phyloP scores from a whole-genome alignment of 2,797 vertebrate species.

The Artibeus lituratus region DNA sequence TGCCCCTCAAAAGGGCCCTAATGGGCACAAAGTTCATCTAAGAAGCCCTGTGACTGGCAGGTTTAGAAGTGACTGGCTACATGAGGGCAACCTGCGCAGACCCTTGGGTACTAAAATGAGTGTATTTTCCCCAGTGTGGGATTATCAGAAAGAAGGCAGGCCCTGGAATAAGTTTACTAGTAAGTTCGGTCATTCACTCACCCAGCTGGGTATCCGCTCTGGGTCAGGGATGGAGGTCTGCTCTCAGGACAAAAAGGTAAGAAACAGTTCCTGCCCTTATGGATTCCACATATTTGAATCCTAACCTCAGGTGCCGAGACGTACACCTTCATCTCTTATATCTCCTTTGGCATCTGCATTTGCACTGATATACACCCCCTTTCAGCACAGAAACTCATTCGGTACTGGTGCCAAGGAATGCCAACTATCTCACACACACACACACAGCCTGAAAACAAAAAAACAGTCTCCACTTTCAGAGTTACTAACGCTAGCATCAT shows the following conservation, averaged over 20 bases:
- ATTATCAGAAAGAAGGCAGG: not conserved
- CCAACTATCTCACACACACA: not conserved
- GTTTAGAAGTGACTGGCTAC: not conserved
- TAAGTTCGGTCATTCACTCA: not conserved
- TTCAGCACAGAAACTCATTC: not conserved
- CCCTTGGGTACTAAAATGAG: not conserved
- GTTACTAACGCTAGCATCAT: not conserved
- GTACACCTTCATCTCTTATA: accelerated
- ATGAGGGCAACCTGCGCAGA: not conserved
- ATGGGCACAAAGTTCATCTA: not conserved
- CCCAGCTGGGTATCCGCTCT: not conserved
- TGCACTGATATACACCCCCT: not conserved
- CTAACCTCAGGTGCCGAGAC: not conserved
- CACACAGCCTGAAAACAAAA: not conserved
- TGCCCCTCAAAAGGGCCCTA: not conserved
- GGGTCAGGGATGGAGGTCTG: not conserved
- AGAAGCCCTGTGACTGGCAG: not conserved
- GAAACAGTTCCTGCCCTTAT: not conserved
- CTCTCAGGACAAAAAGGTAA: not conserved
- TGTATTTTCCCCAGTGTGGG: not conserved
- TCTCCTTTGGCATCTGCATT: not conserved
- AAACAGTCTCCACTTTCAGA: not conserved
- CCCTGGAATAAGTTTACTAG: not conserved
- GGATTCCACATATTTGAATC: not conserved
- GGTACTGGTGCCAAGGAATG: not conserved